Percentiles rank a stretch among this genome's conserved stretches.
Evolutionary conservation across 2,888 invertebrate genomes (phyloP).

Genomic region (Plutella xylostella): DNA sequence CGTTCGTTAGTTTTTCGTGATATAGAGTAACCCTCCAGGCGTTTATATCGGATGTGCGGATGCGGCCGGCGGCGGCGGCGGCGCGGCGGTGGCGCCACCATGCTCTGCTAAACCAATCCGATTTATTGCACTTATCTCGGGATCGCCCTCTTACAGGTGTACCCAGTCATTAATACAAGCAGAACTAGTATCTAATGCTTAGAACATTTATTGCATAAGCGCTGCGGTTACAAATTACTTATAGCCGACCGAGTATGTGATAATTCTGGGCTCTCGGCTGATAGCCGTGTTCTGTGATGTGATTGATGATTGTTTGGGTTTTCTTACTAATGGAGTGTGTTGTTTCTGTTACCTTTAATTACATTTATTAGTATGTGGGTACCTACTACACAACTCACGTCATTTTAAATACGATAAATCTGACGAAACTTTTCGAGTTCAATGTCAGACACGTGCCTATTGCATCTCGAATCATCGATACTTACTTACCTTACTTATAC

Average conservation of each 20-base stretch:
- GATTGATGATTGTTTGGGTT: neutral
- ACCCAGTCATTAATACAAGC: constrained; percentile 35
- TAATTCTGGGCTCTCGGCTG: constrained; percentile 8
- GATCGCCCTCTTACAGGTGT: constrained; percentile 47
- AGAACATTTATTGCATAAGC: constrained; percentile 39
- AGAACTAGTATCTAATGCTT: constrained; percentile 31
- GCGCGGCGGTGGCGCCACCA: neutral
- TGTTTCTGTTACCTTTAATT: too few species aligned
- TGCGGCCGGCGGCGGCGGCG: neutral
- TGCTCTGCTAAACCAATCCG: constrained; percentile 23
- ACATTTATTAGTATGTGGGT: too few species aligned
- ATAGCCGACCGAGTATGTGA: constrained; percentile 17
- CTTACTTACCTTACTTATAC: too few species aligned
- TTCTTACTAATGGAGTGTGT: too few species aligned
- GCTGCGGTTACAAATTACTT: constrained; percentile 34
- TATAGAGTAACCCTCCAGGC: too few species aligned
- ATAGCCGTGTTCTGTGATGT: constrained; percentile 15
- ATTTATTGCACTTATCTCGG: constrained; percentile 53
- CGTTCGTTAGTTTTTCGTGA: too few species aligned
- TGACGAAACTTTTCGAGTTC: too few species aligned
- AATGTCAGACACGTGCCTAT: too few species aligned
- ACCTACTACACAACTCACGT: too few species aligned
- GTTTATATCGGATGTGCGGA: too few species aligned
- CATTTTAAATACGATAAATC: too few species aligned
- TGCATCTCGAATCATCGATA: too few species aligned